phyloP scores from a whole-genome alignment of 2,113 vertebrate species.

The Myrmecobius fasciatus region DNA sequence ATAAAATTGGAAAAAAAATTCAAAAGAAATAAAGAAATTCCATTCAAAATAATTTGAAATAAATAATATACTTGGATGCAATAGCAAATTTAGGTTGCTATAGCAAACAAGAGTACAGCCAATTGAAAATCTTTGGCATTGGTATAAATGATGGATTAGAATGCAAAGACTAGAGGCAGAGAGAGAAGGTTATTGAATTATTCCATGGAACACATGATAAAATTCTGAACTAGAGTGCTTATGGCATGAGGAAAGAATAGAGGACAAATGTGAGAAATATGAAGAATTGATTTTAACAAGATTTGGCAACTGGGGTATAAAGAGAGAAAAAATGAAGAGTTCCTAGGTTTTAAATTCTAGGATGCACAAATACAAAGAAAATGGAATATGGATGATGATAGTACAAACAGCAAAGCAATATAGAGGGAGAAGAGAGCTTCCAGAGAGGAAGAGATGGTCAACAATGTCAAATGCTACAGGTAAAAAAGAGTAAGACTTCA shows the following conservation, averaged over 20 bases:
- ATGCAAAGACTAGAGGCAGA: not conserved
- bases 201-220: not conserved
- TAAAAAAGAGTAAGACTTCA: not conserved
- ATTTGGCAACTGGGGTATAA: not conserved
- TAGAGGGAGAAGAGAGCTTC: not conserved
- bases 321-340: not conserved
- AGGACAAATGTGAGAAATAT: not conserved
- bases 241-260: not conserved
- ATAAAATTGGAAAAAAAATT: not conserved
- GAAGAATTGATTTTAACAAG: not conserved
- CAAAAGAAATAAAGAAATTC: not conserved
- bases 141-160: not conserved
- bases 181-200: not conserved
- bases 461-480: not conserved
- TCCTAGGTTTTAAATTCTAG: not conserved
- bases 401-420: not conserved
- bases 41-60: not conserved
- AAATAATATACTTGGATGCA: not conserved
- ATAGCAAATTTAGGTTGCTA: not conserved
- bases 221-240: not conserved
- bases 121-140: not conserved
- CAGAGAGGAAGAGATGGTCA: not conserved
- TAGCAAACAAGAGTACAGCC: not conserved
- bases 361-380: not conserved
- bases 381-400: not conserved